These are phyloP conservation scores for Chironomus tepperi DNA, from an alignment of 1,140 invertebrate genomes.

Conservation along the genomic window DNA sequence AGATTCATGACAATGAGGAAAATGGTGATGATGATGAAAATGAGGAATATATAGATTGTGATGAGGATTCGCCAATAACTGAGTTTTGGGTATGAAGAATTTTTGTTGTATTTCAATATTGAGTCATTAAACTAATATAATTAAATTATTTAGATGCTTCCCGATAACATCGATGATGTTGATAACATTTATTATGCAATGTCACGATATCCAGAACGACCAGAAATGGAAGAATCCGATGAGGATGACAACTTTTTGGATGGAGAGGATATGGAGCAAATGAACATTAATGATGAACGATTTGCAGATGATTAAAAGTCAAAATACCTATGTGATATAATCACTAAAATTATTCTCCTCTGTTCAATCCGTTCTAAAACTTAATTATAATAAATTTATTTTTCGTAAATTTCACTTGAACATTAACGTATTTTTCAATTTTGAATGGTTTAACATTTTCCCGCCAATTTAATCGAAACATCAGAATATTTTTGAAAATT, in stretches of 20 bases:
- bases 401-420: no score
- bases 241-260: neutral
- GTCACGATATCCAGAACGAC: neutral
- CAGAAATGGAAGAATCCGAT: neutral
- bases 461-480: no score
- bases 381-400: no score
- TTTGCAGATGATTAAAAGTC: neutral
- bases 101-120: no score
- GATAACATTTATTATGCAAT: conserved; percentile 10
- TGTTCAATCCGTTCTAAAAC: no score
- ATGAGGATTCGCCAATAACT: neutral
- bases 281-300: conserved; percentile 18
- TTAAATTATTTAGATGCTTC: neutral
- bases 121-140: no score
- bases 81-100: neutral
- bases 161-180: neutral
- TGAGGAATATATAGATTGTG: neutral
- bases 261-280: neutral
- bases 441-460: no score
- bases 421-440: no score
- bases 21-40: neutral
- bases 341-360: no score
- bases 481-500: no score
- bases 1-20: neutral
- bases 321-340: no score